phyloP scores from a whole-genome alignment of 2,888 invertebrate species.

The Heliconius hortense region DNA sequence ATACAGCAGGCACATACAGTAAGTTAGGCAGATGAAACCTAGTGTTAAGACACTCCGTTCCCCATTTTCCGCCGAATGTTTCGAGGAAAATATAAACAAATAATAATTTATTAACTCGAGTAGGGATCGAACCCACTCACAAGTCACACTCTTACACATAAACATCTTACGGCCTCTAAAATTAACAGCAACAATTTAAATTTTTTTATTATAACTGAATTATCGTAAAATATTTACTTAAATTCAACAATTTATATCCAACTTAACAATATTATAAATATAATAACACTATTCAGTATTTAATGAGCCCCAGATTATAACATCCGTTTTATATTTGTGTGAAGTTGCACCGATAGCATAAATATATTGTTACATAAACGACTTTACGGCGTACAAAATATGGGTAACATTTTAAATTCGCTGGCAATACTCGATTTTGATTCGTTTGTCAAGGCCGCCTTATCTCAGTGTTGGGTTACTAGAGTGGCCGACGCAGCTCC shows the following conservation, averaged over 20 bases:
- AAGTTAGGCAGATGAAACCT: too few relatives aligned
- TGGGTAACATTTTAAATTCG: conserved; percentile 34
- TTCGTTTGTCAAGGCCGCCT: conserved; percentile 62
- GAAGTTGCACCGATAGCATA: conserved; percentile 37
- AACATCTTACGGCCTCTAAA: too few relatives aligned
- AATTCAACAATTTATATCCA: conserved; percentile 5
- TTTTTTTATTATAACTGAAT: background rate
- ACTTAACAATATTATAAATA: conserved; percentile 29
- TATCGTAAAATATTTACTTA: background rate
- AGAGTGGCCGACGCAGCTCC: conserved; percentile 64
- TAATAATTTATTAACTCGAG: too few relatives aligned
- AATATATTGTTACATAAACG: conserved; percentile 34
- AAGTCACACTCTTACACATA: too few relatives aligned
- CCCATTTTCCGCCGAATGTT: too few relatives aligned
- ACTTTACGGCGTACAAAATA: conserved; percentile 43
- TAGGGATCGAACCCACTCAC: too few relatives aligned
- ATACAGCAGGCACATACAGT: too few relatives aligned
- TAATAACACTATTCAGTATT: conserved; percentile 52
- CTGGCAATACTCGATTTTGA: conserved; percentile 41
- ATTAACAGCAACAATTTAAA: background rate
- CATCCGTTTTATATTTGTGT: conserved; percentile 60
- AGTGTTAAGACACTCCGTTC: too few relatives aligned
- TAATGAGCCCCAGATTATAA: conserved; percentile 57
- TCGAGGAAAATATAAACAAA: too few relatives aligned
- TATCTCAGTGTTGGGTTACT: conserved; percentile 71